A percentile compares a stretch with the other conserved stretches of the same genome.
These are phyloP conservation scores for Perizoma flavofasciatum DNA, from an alignment of 2,888 invertebrate species.

Conservation along the genomic window DNA sequence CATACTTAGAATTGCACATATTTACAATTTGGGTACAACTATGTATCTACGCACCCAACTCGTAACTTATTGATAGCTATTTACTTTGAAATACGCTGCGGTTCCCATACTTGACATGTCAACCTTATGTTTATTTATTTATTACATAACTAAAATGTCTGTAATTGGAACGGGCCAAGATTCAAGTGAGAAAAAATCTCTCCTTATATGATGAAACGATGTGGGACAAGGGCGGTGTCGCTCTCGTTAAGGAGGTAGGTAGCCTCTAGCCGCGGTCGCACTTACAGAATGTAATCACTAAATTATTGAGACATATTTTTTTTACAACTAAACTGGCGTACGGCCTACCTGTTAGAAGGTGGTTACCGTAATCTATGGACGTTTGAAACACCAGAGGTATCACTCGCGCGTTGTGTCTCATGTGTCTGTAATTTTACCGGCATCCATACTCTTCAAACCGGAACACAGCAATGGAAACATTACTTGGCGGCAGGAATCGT, in stretches of 20 bases:
- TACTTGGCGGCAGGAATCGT: too few relatives aligned
- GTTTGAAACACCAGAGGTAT: too few relatives aligned
- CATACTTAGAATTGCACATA: too few relatives aligned
- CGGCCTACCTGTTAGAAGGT: too few relatives aligned
- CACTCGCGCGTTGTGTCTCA: too few relatives aligned
- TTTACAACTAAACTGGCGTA: too few relatives aligned
- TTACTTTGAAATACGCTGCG: constrained; percentile 6
- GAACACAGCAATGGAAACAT: too few relatives aligned
- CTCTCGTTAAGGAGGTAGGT: constrained; percentile 23
- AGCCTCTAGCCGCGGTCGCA: constrained; percentile 8
- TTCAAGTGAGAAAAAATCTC: constrained; percentile 30
- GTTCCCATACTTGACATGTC: constrained; percentile 25
- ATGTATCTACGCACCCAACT: too few relatives aligned
- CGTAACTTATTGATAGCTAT: neutral
- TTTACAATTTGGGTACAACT: too few relatives aligned
- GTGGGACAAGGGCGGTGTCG: constrained; percentile 34
- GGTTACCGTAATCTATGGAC: too few relatives aligned
- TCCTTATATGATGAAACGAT: constrained; percentile 33
- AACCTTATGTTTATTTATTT: constrained; percentile 19
- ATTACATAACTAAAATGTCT: constrained; percentile 21
- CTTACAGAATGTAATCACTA: neutral
- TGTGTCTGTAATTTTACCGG: too few relatives aligned
- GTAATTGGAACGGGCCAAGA: constrained; percentile 19
- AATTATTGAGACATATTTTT: neutral
- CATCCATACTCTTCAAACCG: too few relatives aligned